Evolutionary conservation across 2,113 vertebrate genomes (phyloP).

Genomic region (Monarcha castaneiventris): DNA sequence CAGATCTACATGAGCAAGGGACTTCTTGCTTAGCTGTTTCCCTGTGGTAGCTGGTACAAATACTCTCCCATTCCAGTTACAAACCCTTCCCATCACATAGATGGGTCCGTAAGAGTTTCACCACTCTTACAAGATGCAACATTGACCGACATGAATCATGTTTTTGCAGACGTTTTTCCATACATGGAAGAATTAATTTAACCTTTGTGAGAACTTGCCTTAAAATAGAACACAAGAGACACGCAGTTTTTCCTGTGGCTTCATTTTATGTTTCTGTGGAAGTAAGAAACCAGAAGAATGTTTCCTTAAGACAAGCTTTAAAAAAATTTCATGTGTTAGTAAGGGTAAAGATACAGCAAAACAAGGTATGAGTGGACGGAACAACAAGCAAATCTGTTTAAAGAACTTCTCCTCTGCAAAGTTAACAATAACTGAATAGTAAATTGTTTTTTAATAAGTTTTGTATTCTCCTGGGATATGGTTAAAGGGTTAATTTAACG

Average conservation of each 20-base stretch:
- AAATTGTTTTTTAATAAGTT: slow-evolving; percentile 68
- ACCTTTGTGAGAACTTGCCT: not conserved
- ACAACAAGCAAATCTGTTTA: not conserved
- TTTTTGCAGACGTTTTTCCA: not conserved
- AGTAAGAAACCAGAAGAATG: not conserved
- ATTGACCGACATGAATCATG: not conserved
- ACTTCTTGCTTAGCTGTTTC: not conserved
- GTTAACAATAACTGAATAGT: slow-evolving; percentile 52
- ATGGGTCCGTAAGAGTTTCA: not conserved
- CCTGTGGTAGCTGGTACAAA: not conserved
- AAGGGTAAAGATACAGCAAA: not conserved
- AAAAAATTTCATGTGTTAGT: not conserved
- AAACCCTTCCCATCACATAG: not conserved
- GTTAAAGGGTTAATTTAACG: slow-evolving; percentile 76
- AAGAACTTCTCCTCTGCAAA: not conserved
- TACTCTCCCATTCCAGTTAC: not conserved
- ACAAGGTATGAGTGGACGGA: not conserved
- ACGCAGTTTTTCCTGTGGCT: not conserved
- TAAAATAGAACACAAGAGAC: not conserved
- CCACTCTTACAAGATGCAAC: not conserved
- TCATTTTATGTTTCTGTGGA: not conserved
- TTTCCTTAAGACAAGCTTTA: not conserved
- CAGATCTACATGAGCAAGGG: not conserved
- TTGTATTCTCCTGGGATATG: slow-evolving; percentile 47
- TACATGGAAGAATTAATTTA: not conserved